Percentiles rank a stretch among this genome's conserved stretches.
phyloP scores from a whole-genome alignment of 1,140 invertebrate genomes.

The Drosophila tani region DNA sequence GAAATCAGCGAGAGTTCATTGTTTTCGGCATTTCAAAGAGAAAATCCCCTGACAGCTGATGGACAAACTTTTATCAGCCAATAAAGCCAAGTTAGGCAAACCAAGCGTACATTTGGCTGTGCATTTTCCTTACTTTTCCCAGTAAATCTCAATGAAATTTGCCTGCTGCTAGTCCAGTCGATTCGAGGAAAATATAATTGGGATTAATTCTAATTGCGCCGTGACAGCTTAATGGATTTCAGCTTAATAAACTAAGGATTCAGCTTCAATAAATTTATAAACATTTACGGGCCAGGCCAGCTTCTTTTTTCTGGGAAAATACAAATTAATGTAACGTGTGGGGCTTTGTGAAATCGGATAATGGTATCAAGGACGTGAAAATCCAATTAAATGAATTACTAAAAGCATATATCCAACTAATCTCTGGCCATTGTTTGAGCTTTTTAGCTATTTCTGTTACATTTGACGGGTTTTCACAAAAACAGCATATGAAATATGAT shows the following conservation, averaged over 20 bases:
- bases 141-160: constrained; percentile 30
- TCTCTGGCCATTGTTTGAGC: background rate
- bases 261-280: constrained; percentile 12
- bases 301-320: background rate
- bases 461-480: background rate
- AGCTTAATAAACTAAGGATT: background rate
- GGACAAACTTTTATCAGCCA: constrained; percentile 46
- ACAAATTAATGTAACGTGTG: constrained; percentile 3
- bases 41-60: constrained; percentile 33
- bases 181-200: constrained; percentile 14
- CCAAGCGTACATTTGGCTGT: background rate
- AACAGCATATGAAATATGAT: constrained; percentile 12
- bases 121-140: constrained; percentile 9
- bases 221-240: constrained; percentile 40
- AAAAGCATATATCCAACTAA: constrained; percentile 6
- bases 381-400: constrained; percentile 8
- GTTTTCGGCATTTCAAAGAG: constrained; percentile 40
- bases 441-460: background rate
- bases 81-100: constrained; percentile 12
- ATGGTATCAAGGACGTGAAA: constrained; percentile 1
- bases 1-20: constrained; percentile 38
- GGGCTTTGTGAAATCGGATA: constrained; percentile 1
- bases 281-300: constrained; percentile 4
- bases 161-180: background rate
- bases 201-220: constrained; percentile 40